Percentiles rank a stretch among this genome's conserved stretches.
These are phyloP conservation scores for Pelochelys cantorii DNA, from an alignment of 2,797 vertebrate species.

Conservation along the genomic window DNA sequence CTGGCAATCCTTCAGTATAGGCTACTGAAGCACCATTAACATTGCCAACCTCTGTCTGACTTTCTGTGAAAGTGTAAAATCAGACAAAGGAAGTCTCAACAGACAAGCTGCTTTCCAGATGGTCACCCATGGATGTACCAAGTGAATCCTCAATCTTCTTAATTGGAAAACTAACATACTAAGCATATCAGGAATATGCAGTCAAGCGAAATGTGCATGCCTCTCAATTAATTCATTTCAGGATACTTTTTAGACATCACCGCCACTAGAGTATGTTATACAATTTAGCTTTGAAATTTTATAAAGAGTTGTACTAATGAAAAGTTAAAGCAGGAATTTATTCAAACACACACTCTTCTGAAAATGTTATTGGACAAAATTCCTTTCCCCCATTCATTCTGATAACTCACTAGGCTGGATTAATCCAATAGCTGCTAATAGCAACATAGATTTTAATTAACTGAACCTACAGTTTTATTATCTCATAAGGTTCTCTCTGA, in stretches of 20 bases:
- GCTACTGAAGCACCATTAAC: background rate
- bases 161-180: background rate
- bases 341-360: background rate
- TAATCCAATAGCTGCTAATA: background rate
- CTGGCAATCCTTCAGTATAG: background rate
- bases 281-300: constrained; percentile 18
- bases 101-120: background rate
- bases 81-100: background rate
- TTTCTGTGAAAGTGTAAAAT: background rate
- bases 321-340: constrained; percentile 23
- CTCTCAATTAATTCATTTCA: background rate
- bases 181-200: background rate
- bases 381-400: background rate
- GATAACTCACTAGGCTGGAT: background rate
- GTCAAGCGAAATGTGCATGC: background rate
- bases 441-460: constrained; percentile 16
- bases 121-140: background rate
- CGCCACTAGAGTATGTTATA: background rate
- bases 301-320: constrained; percentile 1
- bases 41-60: background rate
- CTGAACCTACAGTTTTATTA: background rate
- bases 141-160: background rate
- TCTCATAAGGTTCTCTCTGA: background rate
- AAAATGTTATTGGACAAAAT: background rate
- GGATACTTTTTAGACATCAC: constrained; percentile 9